Evolutionary conservation across 2,797 vertebrate species (phyloP).

Genomic region (Echiichthys vipera): DNA sequence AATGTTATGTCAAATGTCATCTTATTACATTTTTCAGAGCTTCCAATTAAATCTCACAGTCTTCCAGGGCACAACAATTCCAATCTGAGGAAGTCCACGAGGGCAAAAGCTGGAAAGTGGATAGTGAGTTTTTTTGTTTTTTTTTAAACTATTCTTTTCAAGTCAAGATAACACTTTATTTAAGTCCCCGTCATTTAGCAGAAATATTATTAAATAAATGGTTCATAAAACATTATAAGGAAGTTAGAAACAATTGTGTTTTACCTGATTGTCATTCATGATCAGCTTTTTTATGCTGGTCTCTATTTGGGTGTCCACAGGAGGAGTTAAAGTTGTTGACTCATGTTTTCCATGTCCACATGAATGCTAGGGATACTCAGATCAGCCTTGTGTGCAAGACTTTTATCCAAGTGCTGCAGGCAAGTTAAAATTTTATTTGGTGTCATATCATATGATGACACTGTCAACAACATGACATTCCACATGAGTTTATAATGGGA

Average conservation of each 20-base stretch:
- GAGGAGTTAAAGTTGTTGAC: too few species aligned
- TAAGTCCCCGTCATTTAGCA: not conserved
- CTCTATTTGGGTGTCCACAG: not conserved
- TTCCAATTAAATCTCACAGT: not conserved
- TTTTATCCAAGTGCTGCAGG: too few species aligned
- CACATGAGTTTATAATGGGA: slow-evolving; percentile 15
- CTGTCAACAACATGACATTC: slow-evolving; percentile 23
- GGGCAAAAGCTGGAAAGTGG: not conserved
- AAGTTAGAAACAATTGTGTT: not conserved
- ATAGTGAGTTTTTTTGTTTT: not conserved
- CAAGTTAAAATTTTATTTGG: slow-evolving; percentile 2
- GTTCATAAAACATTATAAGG: not conserved
- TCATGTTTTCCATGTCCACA: not conserved
- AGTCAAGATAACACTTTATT: not conserved
- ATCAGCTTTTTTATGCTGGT: not conserved
- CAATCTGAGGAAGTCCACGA: not conserved
- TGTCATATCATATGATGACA: not conserved
- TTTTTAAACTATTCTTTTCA: not conserved
- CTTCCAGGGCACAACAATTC: not conserved
- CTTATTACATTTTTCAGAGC: too few species aligned
- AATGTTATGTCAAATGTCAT: too few species aligned
- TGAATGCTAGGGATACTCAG: not conserved
- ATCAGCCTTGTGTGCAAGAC: too few species aligned
- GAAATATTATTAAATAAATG: too few species aligned
- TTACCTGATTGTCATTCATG: not conserved